These are phyloP conservation scores for Platycheirus rosarum DNA, from an alignment of 2,888 invertebrate genomes.

Conservation along the genomic window DNA sequence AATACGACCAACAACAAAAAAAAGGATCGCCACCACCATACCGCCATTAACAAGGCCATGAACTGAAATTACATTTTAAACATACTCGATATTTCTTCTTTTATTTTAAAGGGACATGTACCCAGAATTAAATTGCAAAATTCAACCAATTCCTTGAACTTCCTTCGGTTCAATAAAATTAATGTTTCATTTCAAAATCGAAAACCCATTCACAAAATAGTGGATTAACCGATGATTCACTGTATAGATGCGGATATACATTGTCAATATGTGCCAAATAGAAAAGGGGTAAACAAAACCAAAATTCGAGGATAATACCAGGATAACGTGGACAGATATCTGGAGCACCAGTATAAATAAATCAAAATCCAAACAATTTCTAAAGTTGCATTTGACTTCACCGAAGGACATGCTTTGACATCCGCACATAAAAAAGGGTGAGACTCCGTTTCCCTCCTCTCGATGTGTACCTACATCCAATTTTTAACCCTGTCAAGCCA, in stretches of 20 bases:
- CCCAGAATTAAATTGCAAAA: conserved; percentile 14
- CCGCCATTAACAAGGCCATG: conserved; percentile 75
- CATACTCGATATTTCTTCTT: conserved; percentile 63
- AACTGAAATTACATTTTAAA: conserved; percentile 72
- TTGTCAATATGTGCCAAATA: conserved; percentile 6
- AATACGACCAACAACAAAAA: too few species aligned
- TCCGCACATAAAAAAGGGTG: conserved; percentile 49
- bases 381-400: conserved; percentile 82
- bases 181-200: conserved; percentile 48
- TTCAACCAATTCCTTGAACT: conserved; percentile 38
- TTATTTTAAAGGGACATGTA: conserved; percentile 21
- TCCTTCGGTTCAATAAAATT: conserved; percentile 23
- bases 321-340: conserved; percentile 78
- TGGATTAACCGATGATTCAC: conserved; percentile 52
- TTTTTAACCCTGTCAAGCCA: conserved; percentile 71
- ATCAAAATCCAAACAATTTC: conserved; percentile 82
- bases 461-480: too few species aligned
- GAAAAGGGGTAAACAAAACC: conserved; percentile 80
- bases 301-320: conserved; percentile 81
- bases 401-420: conserved; percentile 76
- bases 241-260: conserved; percentile 8
- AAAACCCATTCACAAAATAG: conserved; percentile 28
- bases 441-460: conserved; percentile 38
- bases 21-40: conserved; percentile 70
- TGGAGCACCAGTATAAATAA: conserved; percentile 81